These are phyloP conservation scores for Takifugu flavidus DNA, from an alignment of 2,113 vertebrate species.

Conservation along the genomic window DNA sequence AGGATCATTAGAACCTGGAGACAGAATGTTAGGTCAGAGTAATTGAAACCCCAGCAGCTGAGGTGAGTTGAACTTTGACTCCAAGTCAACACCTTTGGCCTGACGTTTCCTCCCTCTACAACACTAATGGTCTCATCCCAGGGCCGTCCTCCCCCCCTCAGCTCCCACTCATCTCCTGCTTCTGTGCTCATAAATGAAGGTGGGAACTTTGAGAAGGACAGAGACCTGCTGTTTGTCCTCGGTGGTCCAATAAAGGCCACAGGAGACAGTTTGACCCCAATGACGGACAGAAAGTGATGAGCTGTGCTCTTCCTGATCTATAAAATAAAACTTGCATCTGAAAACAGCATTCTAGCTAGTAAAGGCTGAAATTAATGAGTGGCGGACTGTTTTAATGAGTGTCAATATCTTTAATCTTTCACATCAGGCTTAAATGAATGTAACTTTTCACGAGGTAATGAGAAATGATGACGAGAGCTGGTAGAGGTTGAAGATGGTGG, in stretches of 20 bases:
- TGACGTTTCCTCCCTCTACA: slow-evolving; percentile 17
- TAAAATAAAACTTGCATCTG: not conserved
- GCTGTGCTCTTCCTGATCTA: not conserved
- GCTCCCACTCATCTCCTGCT: slow-evolving; percentile 15
- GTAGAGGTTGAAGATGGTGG: slow-evolving; percentile 3
- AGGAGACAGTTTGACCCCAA: slow-evolving; percentile 7
- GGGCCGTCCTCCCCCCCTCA: slow-evolving; percentile 9
- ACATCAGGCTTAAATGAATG: not conserved
- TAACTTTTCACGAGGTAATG: not conserved
- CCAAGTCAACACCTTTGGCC: slow-evolving; percentile 23
- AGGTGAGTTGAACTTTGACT: slow-evolving; percentile 35
- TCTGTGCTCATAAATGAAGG: slow-evolving; percentile 23
- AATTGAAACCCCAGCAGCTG: slow-evolving; percentile 50
- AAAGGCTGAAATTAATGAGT: not conserved
- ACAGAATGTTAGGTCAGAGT: slow-evolving; percentile 21
- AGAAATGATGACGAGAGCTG: not conserved
- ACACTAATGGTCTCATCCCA: slow-evolving; percentile 41
- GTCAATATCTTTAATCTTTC: not conserved
- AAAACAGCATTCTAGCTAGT: not conserved
- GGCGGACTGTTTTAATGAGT: no score
- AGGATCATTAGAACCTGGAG: slow-evolving; percentile 32
- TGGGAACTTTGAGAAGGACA: slow-evolving; percentile 37
- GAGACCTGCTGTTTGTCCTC: slow-evolving; percentile 9
- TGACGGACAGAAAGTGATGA: slow-evolving; percentile 19
- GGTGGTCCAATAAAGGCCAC: slow-evolving; percentile 18